phyloP scores from a whole-genome alignment of 2,113 vertebrate genomes.

The Galemys pyrenaicus region DNA sequence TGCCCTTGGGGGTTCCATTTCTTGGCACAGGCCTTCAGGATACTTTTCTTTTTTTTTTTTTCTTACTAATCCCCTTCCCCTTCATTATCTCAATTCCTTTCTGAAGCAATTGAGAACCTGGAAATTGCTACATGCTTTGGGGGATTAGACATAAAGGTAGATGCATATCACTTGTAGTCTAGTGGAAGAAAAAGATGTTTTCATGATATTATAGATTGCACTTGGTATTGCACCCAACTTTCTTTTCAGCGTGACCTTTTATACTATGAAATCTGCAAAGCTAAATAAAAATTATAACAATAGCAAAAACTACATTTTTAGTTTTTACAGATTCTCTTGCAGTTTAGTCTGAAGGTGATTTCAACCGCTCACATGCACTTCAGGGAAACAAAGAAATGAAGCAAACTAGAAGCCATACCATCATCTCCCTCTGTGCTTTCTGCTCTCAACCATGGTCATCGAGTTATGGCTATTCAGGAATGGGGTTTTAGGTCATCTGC shows the following conservation, averaged over 20 bases:
- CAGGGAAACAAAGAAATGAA: not conserved
- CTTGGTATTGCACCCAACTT: not conserved
- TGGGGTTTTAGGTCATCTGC: not conserved
- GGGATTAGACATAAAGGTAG: not conserved
- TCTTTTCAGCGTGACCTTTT: not conserved
- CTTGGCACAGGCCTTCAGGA: not conserved
- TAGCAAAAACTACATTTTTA: not conserved
- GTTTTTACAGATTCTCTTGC: not conserved
- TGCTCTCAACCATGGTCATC: not conserved
- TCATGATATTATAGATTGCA: not conserved
- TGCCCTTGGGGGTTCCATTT: not conserved
- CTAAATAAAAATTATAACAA: not conserved
- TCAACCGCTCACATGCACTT: not conserved
- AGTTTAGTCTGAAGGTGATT: not conserved
- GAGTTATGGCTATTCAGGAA: not conserved
- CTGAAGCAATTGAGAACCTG: not conserved
- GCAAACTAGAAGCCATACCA: not conserved
- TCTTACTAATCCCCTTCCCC: not conserved
- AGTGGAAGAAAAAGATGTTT: not conserved
- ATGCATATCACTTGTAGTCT: not conserved
- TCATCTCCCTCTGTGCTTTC: not conserved
- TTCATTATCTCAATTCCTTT: not conserved
- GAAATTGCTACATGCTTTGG: not conserved
- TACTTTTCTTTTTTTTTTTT: not conserved
- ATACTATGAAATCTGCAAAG: not conserved